phyloP scores from a whole-genome alignment of 92 coral and sea anemone species.

The Chrysogorgia sp. region DNA sequence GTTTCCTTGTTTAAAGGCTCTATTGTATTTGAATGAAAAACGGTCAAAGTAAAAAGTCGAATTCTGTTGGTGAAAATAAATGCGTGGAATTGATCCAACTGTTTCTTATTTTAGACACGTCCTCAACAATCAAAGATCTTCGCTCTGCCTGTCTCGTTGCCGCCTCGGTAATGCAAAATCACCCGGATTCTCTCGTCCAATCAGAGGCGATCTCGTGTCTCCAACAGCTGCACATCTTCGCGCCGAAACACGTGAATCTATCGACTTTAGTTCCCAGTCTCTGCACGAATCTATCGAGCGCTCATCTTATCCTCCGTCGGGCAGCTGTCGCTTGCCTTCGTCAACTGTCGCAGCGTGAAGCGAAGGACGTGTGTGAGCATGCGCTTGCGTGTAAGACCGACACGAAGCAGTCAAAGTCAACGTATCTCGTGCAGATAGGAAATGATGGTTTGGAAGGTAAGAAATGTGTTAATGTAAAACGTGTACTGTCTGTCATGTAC shows the following conservation, averaged over 20 bases:
- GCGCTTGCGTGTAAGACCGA: constrained; percentile 92
- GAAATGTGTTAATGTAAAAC: not conserved
- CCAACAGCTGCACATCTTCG: constrained; percentile 97
- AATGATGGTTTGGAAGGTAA: constrained; percentile 97
- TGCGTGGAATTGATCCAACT: too few species aligned
- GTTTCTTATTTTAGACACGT: constrained; percentile 67
- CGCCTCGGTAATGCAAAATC: constrained; percentile 97
- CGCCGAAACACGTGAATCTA: constrained; percentile 93
- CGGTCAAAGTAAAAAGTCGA: too few species aligned
- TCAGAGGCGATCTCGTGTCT: constrained; percentile 99
- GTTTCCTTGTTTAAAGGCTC: too few species aligned
- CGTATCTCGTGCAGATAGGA: constrained; percentile 82
- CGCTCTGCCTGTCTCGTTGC: constrained; percentile 92
- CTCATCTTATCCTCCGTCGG: constrained; percentile 91
- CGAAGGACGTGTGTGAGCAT: constrained; percentile 99
- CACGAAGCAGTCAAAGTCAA: constrained; percentile 67
- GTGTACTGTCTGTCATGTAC: too few species aligned
- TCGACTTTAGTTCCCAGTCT: constrained; percentile 89
- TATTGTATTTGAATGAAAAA: too few species aligned
- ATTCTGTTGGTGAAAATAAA: too few species aligned
- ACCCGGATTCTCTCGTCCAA: constrained; percentile 94
- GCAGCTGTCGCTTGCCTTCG: constrained; percentile 98
- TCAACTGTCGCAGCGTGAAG: constrained; percentile 96
- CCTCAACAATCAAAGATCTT: constrained; percentile 77
- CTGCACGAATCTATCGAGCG: constrained; percentile 96